Evolutionary conservation across 2,888 invertebrate genomes (phyloP), one percentile per base, ranked within the genome.

Genomic region (Lamproptera curius): DNA sequence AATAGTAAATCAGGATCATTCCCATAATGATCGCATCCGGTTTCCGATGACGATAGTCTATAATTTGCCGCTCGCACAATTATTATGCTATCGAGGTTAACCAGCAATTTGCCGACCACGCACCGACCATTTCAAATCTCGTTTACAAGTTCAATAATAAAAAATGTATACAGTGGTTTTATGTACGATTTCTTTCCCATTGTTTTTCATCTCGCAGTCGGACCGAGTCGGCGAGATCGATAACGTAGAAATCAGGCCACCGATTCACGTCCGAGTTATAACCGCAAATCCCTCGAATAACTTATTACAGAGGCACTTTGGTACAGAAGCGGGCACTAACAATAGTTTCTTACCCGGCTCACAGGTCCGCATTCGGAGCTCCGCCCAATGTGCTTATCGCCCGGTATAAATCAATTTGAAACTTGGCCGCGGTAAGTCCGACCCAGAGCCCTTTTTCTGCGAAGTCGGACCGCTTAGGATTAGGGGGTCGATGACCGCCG

Each of bases 371-470:
- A 31, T 34, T 42, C 33, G 38, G 45, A 23, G 33, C 76, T 69
- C 65, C 68, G 73, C n/a, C n/a, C n/a, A n/a, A 81, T 82, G 72
- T 81, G 76, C 74, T 79, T 82, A 84, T 79, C 78, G 73, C 34
- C 43, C 26, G 67, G 64, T 70, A 81, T 86, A 86, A 85, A 86
- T 86, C 86, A 85, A 82, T 82, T 83, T 81, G 82, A 81, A 67
- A 73, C 75, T 76, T 76, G 73, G 75, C 62, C 46, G 56, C 59
- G 73, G 71, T 76, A 69, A 75, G 78, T 76, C 72, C 71, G 71
- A 60, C 68, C 59, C 67, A 66, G 70, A 71, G 77, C 73, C 80
- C 76, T 81, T 82, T 82, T 81, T 79, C 75, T 70, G 67, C 75
- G 68, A 70, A 64, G 70, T 48, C 34, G 48, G 48, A 42, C 73